A percentile compares a stretch with the other conserved stretches of the same genome.
Conservation (phyloP, 1,140 invertebrate genomes). For the Drosophila repleta region DNA sequence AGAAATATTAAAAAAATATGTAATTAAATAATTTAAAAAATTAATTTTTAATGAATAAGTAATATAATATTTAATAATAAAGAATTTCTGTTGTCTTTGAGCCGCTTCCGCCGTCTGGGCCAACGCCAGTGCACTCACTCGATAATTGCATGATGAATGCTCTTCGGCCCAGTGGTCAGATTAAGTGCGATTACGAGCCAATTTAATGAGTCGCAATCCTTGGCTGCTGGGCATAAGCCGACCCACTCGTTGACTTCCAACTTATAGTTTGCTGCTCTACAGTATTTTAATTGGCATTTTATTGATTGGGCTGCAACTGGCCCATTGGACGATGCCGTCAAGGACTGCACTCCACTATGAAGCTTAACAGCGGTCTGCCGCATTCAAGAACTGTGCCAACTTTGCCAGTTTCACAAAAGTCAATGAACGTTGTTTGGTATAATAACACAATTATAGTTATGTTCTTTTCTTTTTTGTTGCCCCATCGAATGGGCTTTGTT, state of each 20-base stretch:
- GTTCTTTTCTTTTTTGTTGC: neutral
- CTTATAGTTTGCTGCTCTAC: constrained; percentile 52
- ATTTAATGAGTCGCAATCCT: constrained; percentile 52
- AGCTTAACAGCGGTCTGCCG: constrained; percentile 35
- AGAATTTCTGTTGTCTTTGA: neutral
- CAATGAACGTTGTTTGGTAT: constrained; percentile 54
- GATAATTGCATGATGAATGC: constrained; percentile 30
- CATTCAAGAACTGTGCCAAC: constrained; percentile 43
- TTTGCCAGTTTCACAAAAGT: constrained; percentile 29
- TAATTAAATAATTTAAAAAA: too few relatives aligned
- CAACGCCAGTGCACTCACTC: neutral
- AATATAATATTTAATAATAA: too few relatives aligned
- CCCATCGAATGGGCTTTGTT: constrained; percentile 1
- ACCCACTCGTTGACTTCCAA: constrained; percentile 54
- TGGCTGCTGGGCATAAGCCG: neutral
- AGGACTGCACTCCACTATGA: constrained; percentile 19
- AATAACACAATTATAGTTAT: constrained; percentile 47
- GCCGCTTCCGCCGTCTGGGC: too few relatives aligned
- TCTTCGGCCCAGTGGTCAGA: constrained; percentile 12
- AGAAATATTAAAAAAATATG: too few relatives aligned
- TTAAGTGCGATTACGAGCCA: constrained; percentile 32
- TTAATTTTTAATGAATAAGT: constrained; percentile 8
- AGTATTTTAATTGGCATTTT: constrained; percentile 70
- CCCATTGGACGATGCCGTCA: constrained; percentile 13
- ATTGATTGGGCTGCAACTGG: constrained; percentile 49